Base-by-base conservation (phyloP, 2,888 invertebrate genomes). In the Dinocampus coccinellae region DNA sequence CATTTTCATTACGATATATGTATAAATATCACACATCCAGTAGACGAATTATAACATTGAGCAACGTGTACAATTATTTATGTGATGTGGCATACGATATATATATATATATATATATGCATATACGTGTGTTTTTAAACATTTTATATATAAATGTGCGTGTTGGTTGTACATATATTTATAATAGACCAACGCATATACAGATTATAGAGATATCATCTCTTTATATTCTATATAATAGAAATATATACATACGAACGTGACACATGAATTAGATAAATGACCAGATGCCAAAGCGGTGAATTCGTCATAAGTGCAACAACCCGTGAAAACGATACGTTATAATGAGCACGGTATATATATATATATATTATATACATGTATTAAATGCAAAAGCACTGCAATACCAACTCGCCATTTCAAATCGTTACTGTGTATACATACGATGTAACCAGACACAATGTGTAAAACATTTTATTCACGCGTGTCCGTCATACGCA, bases 261-360 rank as follows among this genome's bases (percentile, higher is more conserved):
- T 75, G 71, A 72, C 76, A 77, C 77, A 77, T 78, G 79, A 77
- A 80, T 79, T 80, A 80, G 80, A 80, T 78, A 80, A 80, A 80
- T 76, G 78, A 80, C 75, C 79, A 76, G 74, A 76, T 76, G 77
- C 74, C 74, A 76, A 16, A 47, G 70, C 76, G 76, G 74, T 77
- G 73, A 77, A 79, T 78, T 75, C 75, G 79, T 80, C 80, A 78
- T 77, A 79, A 80, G 77, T 80, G 81, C 78, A 80, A 78, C 82
- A 78, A 81, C 76, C 81, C 80, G 79, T 81, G 78, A 81, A n/a
- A 82, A 78, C 78, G 79, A 78, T 77, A 76, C 73, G 76, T 78
- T 80, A 80, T 81, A 81, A 81, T 78, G 82, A 81, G 79, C 80
- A 80, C n/a, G n/a, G n/a, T n/a, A n/a, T n/a, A n/a, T n/a, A n/a